Base-by-base conservation (phyloP, 2,113 vertebrate genomes). In the Heterochromis multidens region DNA sequence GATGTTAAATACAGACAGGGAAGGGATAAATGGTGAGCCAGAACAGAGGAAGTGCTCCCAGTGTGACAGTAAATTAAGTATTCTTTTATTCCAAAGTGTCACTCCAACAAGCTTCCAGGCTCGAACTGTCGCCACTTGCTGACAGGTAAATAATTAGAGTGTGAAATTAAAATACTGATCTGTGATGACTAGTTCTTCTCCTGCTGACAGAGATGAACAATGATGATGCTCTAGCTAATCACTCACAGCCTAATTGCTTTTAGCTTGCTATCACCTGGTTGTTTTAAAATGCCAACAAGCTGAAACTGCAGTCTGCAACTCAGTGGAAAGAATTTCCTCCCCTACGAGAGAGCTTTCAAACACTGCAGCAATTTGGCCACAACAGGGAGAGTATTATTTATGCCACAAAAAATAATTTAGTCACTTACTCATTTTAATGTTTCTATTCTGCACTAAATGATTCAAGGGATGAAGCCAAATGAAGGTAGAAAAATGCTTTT, bases 361-460 rank as follows among this genome's bases (percentile, higher is more conserved):
- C 8, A 19, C 78, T 59, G 79, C 62, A 58, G 82, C 81, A 63
- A 88, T 82, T 88, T 91, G 76, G 84, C 88, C 37, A 31, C 35
- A 7, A 80, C 37, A 3, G 62, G 3, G 21, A 77, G 84, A 86
- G 31, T 10, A 92, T 90, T 87, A 88, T 89, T 91, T 91, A 90
- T 88, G 82, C 54, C 76, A 80, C 67, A 29, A 85, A 85, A 91
- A 91, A 86, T 85, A 74, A 90, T 88, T 87, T 23, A 21, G 54
- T 62, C 88, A 82, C 86, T 95, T 92, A 91, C 84, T 92, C 89
- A 93, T 91, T 90, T 87, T 92, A 87, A 93, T 90, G 91, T 86
- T 91, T 90, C 85, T 88, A 87, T 91, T 81, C 92, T 79, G 79
- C 35, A 46, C 80, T 67, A 70, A 93, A 92, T 79, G 78, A 92